Base-by-base conservation (phyloP, 2,888 invertebrate species). In the Phengaris arion region DNA sequence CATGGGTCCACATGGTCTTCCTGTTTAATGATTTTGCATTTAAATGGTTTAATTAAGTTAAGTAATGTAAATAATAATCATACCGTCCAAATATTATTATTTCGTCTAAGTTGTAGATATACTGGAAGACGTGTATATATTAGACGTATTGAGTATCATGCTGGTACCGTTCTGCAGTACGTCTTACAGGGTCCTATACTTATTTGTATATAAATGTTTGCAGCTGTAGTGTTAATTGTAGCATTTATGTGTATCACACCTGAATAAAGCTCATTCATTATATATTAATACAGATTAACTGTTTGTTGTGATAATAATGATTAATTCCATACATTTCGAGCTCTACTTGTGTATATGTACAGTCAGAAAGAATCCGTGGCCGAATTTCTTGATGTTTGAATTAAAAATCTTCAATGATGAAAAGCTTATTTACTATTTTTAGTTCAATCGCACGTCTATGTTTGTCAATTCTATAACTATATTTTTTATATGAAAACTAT, bases 201-300 rank as follows among this genome's bases (percentile, higher is more conserved):
- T 84, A 83, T 75, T 81, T 86, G 83, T 88, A 84, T 89, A 87
- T 88, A 86, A 68, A 52, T 35, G 68, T 69, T 68, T 69, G 54
- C 64, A 57, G 79, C 80, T 78, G 74, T 77, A 80, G 78, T 81
- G 78, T 84, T 81, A 80, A 78, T 68, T 84, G 84, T 89, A 88
- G 89, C 90, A 91, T 89, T 90, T 91, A 90, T 86, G 85, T 84
- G 83, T 84, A 87, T 85, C 92, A 93, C 93, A 93, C 93, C 93
- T 93, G 93, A 93, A 91, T 81, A 90, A 93, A 88, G 93, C 93
- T 93, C 93, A 93, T 81, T 78, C 93, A 93, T 81, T 78, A 78
- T 22, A 22, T 22, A 22, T 75, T 77, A 73, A 74, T 75, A 48
- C 73, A 52, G 59, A 69, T 78, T 80, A 76, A 74, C 75, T 77